These are phyloP conservation scores for Drosophila chauvacae DNA, from an alignment of 1,140 invertebrate species.

Conservation along the genomic window DNA sequence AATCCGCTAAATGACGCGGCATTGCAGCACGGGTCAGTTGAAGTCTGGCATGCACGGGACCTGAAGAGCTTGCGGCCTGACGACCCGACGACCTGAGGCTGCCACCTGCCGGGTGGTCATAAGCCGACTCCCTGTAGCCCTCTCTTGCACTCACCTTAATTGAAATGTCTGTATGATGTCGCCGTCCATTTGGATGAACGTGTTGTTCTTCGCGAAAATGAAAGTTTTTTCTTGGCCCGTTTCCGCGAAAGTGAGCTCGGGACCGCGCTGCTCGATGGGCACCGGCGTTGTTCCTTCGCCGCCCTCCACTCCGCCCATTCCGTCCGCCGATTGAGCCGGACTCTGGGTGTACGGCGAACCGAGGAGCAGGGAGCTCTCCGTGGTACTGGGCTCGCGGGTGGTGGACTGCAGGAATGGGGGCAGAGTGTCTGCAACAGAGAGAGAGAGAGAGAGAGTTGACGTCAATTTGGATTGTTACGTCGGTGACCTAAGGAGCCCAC, in stretches of 20 bases:
- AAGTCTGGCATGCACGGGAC: constrained; percentile 50
- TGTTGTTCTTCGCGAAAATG: constrained; percentile 94
- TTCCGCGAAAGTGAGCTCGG: constrained; percentile 92
- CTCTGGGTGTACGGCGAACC: constrained; percentile 75
- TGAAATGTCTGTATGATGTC: constrained; percentile 94
- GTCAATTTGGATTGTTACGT: constrained; percentile 14
- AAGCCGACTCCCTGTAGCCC: constrained; percentile 5
- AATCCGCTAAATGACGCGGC: constrained; percentile 68
- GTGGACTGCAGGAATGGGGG: constrained; percentile 85
- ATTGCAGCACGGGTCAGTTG: constrained; percentile 24
- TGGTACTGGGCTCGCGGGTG: constrained; percentile 85
- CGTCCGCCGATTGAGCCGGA: constrained; percentile 53
- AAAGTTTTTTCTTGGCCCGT: constrained; percentile 91
- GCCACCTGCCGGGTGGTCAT: constrained; percentile 37
- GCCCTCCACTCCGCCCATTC: constrained; percentile 38
- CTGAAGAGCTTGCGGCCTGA: constrained; percentile 17
- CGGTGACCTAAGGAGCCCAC: constrained; percentile 16
- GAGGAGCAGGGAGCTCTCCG: constrained; percentile 84
- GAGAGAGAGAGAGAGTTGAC: constrained; percentile 13
- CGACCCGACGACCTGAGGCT: constrained; percentile 43
- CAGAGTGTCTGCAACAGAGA: constrained; percentile 68
- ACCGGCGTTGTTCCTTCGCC: constrained; percentile 85
- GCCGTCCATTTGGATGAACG: constrained; percentile 94
- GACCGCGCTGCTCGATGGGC: constrained; percentile 89
- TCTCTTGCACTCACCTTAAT: constrained; percentile 87